Percentiles rank a stretch among this genome's conserved stretches.
phyloP scores from a whole-genome alignment of 2,113 vertebrate species.

The Panurus biarmicus region DNA sequence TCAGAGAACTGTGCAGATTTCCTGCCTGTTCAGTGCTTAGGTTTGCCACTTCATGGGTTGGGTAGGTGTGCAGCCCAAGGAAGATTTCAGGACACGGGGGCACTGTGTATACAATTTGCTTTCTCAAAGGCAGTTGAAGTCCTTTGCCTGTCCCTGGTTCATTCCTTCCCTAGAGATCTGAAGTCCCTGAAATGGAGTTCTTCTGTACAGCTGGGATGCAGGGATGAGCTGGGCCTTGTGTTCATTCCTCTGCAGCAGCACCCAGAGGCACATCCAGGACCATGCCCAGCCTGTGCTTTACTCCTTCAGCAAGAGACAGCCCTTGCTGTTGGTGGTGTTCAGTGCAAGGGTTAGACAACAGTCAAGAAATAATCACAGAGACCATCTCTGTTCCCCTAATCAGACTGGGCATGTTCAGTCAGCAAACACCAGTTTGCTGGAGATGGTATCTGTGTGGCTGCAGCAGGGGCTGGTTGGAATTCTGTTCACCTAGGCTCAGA shows the following conservation, averaged over 20 bases:
- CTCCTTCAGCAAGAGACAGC: not conserved
- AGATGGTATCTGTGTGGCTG: not conserved
- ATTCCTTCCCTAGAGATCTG: not conserved
- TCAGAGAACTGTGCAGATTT: fast-evolving
- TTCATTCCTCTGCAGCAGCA: not conserved
- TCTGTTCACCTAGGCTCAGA: not conserved
- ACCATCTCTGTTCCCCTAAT: not conserved
- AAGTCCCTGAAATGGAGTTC: not conserved
- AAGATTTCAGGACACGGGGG: not conserved
- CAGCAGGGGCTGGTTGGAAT: not conserved
- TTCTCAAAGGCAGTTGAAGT: not conserved
- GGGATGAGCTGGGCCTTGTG: not conserved
- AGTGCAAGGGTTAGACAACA: not conserved
- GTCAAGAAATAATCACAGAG: not conserved
- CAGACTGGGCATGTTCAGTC: not conserved
- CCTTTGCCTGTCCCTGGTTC: not conserved
- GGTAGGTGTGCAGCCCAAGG: not conserved
- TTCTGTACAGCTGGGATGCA: not conserved
- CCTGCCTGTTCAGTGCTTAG: not conserved
- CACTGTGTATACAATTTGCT: not conserved
- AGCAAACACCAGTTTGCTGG: not conserved
- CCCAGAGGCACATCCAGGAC: fast-evolving
- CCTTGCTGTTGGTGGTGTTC: not conserved
- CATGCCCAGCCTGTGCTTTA: not conserved
- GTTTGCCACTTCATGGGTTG: not conserved